Percentiles rank a stretch among this genome's conserved stretches.
Evolutionary conservation across 2,797 vertebrate genomes (phyloP).

Genomic region (Nannoperca australis): DNA sequence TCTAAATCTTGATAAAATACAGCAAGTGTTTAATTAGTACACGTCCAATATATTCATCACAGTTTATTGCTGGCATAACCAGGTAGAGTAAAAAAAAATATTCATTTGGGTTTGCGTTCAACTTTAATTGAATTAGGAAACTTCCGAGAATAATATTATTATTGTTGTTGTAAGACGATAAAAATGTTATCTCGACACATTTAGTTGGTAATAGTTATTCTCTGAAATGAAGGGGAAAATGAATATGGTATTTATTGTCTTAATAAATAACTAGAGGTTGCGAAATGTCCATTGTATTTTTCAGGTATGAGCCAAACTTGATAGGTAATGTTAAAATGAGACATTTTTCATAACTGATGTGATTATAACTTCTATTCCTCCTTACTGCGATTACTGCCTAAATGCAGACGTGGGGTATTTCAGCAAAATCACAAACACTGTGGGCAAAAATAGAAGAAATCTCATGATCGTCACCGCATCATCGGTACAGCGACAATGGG

Average conservation of each 20-base stretch:
- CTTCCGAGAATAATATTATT: background rate
- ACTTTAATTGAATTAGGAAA: background rate
- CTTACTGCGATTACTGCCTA: no score
- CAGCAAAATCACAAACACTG: background rate
- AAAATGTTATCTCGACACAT: background rate
- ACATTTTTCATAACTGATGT: background rate
- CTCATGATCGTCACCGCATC: background rate
- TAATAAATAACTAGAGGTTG: no score
- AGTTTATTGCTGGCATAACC: background rate
- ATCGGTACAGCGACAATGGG: constrained; percentile 33
- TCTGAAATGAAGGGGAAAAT: no score
- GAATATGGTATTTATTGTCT: no score
- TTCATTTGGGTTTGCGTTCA: background rate
- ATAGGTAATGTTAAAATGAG: background rate
- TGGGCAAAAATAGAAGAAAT: background rate
- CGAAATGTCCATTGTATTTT: background rate
- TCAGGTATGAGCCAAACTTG: background rate
- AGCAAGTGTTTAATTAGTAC: background rate
- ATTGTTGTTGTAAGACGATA: background rate
- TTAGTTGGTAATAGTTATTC: background rate
- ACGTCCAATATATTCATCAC: background rate
- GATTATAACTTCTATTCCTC: background rate
- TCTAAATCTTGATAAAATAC: background rate
- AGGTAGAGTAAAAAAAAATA: background rate
- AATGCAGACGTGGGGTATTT: background rate